phyloP scores from a whole-genome alignment of 1,140 invertebrate genomes.

The Holotrichia oblita region DNA sequence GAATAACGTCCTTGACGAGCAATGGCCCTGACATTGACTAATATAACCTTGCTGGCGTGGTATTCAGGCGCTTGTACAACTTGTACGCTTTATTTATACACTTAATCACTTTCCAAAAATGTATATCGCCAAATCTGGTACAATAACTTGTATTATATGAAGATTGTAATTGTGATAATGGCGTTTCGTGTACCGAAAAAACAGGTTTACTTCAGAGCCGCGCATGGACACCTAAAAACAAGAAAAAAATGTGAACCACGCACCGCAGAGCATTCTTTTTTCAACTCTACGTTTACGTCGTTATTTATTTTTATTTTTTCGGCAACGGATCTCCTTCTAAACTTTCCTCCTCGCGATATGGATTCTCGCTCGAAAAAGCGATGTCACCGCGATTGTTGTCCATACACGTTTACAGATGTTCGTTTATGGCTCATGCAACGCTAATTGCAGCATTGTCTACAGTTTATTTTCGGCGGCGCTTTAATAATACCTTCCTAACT shows the following conservation, averaged over 20 bases:
- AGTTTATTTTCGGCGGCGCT: not conserved
- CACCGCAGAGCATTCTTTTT: not conserved
- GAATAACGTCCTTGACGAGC: slow-evolving; percentile 34
- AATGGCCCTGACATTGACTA: slow-evolving; percentile 39
- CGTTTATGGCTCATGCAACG: not conserved
- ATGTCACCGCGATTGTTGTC: slow-evolving; percentile 21
- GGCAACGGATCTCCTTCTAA: slow-evolving; percentile 25
- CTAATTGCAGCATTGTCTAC: slow-evolving; percentile 1
- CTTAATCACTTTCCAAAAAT: slow-evolving; percentile 41
- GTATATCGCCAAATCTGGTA: slow-evolving; percentile 40
- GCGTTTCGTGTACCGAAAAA: slow-evolving; percentile 26
- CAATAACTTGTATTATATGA: slow-evolving; percentile 36
- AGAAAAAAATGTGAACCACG: not conserved
- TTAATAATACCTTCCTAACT: not conserved
- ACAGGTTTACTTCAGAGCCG: not conserved
- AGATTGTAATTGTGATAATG: slow-evolving; percentile 41
- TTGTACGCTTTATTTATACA: slow-evolving; percentile 39
- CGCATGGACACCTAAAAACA: not conserved
- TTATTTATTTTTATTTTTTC: slow-evolving; percentile 21
- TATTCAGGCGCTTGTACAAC: slow-evolving; percentile 31
- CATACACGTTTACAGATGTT: slow-evolving; percentile 1
- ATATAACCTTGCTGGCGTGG: slow-evolving; percentile 35
- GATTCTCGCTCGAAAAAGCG: slow-evolving; percentile 2
- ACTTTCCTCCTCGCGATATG: slow-evolving; percentile 19
- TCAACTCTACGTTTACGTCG: not conserved